phyloP scores from a whole-genome alignment of 2,113 vertebrate species.

The Phocoena sinus region DNA sequence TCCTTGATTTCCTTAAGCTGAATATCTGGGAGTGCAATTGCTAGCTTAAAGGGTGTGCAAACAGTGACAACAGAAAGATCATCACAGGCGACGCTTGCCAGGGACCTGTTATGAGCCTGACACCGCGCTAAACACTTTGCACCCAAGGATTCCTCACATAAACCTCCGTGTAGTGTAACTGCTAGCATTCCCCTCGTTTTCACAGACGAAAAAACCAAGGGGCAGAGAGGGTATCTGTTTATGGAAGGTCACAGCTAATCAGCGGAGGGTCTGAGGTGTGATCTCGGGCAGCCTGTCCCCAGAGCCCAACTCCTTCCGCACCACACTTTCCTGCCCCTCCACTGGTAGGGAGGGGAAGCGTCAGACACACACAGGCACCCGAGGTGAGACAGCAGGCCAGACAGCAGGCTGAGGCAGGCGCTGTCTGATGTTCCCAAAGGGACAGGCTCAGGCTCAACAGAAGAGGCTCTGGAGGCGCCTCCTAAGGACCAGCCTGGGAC shows the following conservation, averaged over 20 bases:
- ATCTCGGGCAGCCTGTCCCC: background rate
- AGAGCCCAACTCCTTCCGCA: background rate
- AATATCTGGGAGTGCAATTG: background rate
- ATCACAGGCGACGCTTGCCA: background rate
- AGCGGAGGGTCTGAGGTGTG: rapidly evolving
- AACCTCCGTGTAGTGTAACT: background rate
- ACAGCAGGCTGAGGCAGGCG: background rate
- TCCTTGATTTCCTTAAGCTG: background rate
- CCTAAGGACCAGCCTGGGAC: background rate
- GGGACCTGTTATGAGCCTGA: rapidly evolving
- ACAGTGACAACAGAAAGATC: rapidly evolving
- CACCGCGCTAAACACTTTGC: rapidly evolving
- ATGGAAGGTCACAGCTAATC: background rate
- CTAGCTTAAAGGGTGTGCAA: background rate
- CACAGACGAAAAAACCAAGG: background rate
- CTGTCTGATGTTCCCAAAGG: background rate
- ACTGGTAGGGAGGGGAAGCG: background rate
- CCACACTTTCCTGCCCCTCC: background rate
- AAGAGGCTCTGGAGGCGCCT: background rate
- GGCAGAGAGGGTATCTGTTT: background rate
- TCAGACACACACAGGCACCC: rapidly evolving
- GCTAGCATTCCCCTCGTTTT: background rate
- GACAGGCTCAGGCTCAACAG: background rate
- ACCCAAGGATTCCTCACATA: rapidly evolving
- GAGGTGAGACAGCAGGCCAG: background rate